Conservation (phyloP, 2,888 invertebrate species). For the Orthonychiurus folsomi region DNA sequence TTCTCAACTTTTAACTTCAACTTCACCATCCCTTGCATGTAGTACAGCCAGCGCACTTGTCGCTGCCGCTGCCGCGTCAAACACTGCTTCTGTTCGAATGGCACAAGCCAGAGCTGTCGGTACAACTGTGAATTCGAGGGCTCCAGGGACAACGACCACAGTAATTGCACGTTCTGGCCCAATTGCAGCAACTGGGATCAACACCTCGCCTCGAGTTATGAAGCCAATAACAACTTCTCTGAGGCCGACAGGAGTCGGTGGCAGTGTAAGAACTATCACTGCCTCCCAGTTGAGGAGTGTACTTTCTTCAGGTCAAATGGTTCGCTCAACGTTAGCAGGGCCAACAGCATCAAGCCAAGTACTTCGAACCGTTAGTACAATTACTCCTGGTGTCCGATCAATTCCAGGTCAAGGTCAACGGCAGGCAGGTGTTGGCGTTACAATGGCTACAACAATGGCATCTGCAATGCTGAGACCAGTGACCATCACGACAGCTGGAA, state of each 20-base stretch:
- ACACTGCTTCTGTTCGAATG: constrained; percentile 10
- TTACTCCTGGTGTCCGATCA: constrained; percentile 13
- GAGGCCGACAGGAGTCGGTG: constrained; percentile 18
- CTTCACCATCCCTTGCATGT: constrained; percentile 21
- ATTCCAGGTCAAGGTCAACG: constrained; percentile 13
- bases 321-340: not conserved
- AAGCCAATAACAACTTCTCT: constrained; percentile 17
- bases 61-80: constrained; percentile 22
- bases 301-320: constrained; percentile 13
- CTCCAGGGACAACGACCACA: constrained; percentile 24
- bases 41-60: constrained; percentile 31
- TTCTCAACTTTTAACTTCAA: not conserved
- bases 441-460: constrained; percentile 9
- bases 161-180: constrained; percentile 28
- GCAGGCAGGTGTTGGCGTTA: not conserved
- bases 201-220: constrained; percentile 11
- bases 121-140: constrained; percentile 12
- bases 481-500: constrained; percentile 24
- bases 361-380: not conserved
- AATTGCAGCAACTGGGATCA: constrained; percentile 23
- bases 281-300: constrained; percentile 32
- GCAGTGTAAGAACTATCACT: constrained; percentile 22
- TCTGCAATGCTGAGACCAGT: constrained; percentile 25
- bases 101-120: constrained; percentile 17
- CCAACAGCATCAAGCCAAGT: not conserved